Evolutionary conservation across 2,113 vertebrate species (phyloP).

Genomic region (Fregata magnificens): DNA sequence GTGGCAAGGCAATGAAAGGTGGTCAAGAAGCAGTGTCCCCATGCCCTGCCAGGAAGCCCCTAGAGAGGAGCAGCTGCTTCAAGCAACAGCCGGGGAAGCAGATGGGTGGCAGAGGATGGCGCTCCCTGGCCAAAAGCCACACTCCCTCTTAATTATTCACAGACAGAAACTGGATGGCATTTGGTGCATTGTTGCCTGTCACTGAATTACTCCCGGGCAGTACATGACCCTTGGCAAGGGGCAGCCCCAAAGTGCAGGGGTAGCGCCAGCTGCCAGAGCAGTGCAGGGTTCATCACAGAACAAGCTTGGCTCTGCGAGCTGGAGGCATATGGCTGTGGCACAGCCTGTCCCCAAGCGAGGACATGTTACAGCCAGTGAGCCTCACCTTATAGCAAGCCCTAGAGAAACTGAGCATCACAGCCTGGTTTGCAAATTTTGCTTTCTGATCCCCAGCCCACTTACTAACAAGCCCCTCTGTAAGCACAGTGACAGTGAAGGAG

Average conservation of each 20-base stretch:
- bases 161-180: background rate
- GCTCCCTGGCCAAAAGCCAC: background rate
- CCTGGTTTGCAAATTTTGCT: background rate
- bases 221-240: background rate
- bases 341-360: background rate
- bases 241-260: background rate
- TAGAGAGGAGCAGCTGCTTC: background rate
- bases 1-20: background rate
- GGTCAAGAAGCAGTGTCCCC: background rate
- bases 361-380: background rate
- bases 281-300: accelerated
- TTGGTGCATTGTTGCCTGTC: background rate
- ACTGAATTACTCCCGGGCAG: background rate
- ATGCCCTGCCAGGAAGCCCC: background rate
- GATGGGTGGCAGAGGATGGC: background rate
- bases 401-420: background rate
- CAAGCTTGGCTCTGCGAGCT: background rate
- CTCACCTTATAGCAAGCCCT: background rate
- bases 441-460: background rate
- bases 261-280: background rate
- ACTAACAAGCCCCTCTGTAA: background rate
- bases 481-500: background rate
- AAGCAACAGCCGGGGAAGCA: background rate
- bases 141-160: background rate
- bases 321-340: accelerated